Base-by-base conservation (phyloP, 37 sponge, comb jelly and placozoan genomes). In the Theonella swinhoei region DNA sequence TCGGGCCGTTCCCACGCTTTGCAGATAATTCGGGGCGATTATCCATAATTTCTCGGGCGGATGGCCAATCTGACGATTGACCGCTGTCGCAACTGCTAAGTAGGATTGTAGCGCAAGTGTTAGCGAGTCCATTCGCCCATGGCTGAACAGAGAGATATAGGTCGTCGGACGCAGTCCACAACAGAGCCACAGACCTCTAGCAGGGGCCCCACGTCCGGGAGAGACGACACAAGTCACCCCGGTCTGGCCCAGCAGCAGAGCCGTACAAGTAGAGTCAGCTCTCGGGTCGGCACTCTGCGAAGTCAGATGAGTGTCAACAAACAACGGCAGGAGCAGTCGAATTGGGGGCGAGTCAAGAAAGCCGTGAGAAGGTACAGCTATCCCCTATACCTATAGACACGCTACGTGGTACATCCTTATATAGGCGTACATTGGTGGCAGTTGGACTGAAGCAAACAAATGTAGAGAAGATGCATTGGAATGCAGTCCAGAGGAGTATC, bases 381-480 rank as follows among this genome's bases (percentile, higher is more conserved):
- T 25, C 9, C 11, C 75, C 26, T 3, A 26, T 70, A 9, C 29
- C 35, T 29, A 22, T 20, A 30, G 22, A 36, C 39, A 8, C 68
- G 19, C 71, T 20, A 47, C 54, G 7, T 14, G 14, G 14, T 47
- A 47, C 54, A 47, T 14, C 54, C 54, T 5, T 43, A 22, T 43
- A 42, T 43, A 8, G 42, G 8, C 40, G 17, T 23, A 37, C 22
- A 35, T 35, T 74, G 7, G 33, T 61, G 36, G 54, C 72, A 26
- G 88, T 87, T 39, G 88, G 88, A 42, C 36, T 87, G 47, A 58
- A 81, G 61, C 88, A 70, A 34, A 37, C 70, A 1, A 20, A 67
- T 4, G 65, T 47, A 30, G 74, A 75, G 69, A 63, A 63, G 37
- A 33, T 34, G 0, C 88, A 87, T 58, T 79, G 80, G 82, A 75